Conservation (phyloP, 2,113 vertebrate species). For the Poeciliopsis prolifica region DNA sequence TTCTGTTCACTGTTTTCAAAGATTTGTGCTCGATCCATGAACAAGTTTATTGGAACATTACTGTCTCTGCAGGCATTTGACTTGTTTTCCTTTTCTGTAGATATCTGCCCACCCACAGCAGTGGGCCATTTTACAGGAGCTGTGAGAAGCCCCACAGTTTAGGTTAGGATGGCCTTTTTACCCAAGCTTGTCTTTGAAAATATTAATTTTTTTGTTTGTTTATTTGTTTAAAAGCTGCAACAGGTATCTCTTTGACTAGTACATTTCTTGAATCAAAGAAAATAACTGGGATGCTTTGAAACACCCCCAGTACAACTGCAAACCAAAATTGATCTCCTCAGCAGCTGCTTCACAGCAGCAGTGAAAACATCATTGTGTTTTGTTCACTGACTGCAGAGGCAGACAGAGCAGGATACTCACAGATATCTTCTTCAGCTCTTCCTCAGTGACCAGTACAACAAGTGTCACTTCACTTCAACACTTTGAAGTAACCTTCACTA, state of each 20-base stretch:
- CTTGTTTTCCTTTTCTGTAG: not conserved
- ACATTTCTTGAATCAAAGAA: conserved; percentile 4
- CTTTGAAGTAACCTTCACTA: not conserved
- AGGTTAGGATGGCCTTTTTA: not conserved
- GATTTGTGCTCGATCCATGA: not conserved
- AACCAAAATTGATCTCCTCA: not conserved
- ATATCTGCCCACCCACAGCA: not conserved
- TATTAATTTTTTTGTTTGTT: not conserved
- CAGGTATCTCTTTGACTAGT: not conserved
- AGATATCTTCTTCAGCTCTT: not conserved
- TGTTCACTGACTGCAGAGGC: not conserved
- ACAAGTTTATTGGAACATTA: not conserved
- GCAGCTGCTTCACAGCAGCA: not conserved
- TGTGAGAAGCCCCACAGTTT: not conserved
- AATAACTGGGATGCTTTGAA: not conserved
- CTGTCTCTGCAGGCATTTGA: not conserved
- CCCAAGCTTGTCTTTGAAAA: not conserved
- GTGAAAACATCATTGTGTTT: not conserved
- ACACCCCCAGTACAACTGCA: not conserved
- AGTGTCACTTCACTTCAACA: not conserved
- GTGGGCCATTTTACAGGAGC: not conserved
- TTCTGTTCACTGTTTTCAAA: not conserved
- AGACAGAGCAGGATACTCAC: not conserved
- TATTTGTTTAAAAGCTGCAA: not conserved
- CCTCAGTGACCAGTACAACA: not conserved